Evolutionary conservation across 64 coral and sea anemone genomes (phyloP), one percentile per base, ranked within the genome.

Genomic region (Montipora efflorescens): DNA sequence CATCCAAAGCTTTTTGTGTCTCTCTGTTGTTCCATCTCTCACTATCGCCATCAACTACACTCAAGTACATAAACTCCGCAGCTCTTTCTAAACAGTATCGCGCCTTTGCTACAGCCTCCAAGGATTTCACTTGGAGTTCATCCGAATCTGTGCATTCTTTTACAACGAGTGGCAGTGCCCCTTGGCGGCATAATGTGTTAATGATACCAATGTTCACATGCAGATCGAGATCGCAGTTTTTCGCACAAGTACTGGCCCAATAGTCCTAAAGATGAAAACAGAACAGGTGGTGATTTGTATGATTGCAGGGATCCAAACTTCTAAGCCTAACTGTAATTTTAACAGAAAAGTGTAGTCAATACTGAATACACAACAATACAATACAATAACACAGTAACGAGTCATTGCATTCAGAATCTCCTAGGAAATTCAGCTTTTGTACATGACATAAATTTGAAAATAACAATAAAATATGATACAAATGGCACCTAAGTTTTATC

Each of bases 1-100:
- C 8, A n/a, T 84, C 16, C 18, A 84, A 23, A 5, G 61, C 81
- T 19, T 5, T 15, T 8, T 15, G 81, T 62, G 81, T 84, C 7
- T 68, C 7, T 19, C 5, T 23, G 8, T 67, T 46, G 13, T 2
- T 45, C 81, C 81, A 84, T 44, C 25, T 68, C 61, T 84, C 81
- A 36, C 67, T 15, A 84, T 6, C 62, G 62, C 62, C 25, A 25
- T 47, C 46, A 16, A 83, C 70, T 5, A 59, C 52, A 47, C 90
- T 92, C 19, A 75, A 47, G 48, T 75, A 92, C 68, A 92, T 19
- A 5, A 74, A 92, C 90, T 84, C 79, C 5, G 90, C 79, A 76
- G 70, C 45, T 48, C 51, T 20, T 16, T 11, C 25, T 48, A 92
- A 52, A 43, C 16, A 22, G 52, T 75, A 74, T 5, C 90, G 90